phyloP scores from a whole-genome alignment of 2,113 vertebrate genomes.

The Ariopsis seemanni region DNA sequence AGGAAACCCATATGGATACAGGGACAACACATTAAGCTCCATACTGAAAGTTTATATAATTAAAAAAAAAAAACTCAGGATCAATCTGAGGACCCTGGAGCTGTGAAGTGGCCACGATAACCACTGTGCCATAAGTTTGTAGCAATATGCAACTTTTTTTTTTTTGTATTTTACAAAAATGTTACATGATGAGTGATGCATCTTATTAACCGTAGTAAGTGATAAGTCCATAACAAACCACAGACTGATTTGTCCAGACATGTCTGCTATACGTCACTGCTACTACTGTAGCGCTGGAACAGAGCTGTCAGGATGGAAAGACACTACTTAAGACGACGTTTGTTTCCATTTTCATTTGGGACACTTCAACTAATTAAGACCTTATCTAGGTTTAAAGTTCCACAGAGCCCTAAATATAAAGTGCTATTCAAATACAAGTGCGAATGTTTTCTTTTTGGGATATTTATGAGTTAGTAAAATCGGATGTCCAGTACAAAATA shows the following conservation, averaged over 20 bases:
- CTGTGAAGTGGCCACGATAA: neutral
- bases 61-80: neutral
- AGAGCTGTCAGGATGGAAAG: neutral
- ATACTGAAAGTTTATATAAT: neutral
- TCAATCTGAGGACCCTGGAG: neutral
- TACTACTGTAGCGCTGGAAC: neutral
- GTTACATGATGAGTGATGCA: neutral
- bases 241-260: neutral
- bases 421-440: constrained; percentile 38
- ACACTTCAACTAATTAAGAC: neutral
- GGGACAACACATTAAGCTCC: neutral
- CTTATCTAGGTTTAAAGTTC: neutral
- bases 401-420: constrained; percentile 3
- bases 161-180: neutral
- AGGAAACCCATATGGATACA: neutral
- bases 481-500: neutral
- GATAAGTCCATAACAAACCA: neutral
- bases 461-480: neutral
- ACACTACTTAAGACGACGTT: neutral
- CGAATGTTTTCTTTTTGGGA: neutral
- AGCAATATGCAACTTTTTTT: neutral
- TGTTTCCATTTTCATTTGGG: neutral
- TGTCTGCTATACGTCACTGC: neutral
- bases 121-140: neutral
- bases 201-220: neutral